phyloP scores from a whole-genome alignment of 2,888 invertebrate genomes.

The Mythimna vitellina region DNA sequence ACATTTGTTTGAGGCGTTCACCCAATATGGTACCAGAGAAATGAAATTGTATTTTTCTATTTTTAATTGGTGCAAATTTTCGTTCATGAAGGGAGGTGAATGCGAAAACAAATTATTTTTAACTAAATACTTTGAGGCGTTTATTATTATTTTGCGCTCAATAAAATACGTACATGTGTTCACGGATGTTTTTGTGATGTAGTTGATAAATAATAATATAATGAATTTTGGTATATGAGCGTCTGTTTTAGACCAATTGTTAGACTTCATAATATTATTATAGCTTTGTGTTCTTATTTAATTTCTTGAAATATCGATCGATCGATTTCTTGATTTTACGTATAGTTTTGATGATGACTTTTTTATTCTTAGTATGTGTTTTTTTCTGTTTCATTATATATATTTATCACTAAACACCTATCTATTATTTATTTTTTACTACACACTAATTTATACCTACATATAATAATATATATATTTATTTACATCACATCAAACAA shows the following conservation, averaged over 20 bases:
- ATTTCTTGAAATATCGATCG: background rate
- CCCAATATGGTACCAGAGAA: slow-evolving; percentile 85
- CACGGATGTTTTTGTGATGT: background rate
- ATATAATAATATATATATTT: too few relatives aligned
- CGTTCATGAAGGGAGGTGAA: slow-evolving; percentile 67
- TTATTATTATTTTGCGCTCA: slow-evolving; percentile 55
- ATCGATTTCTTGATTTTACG: too few relatives aligned
- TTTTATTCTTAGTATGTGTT: too few relatives aligned
- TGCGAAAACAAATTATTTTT: slow-evolving; percentile 72
- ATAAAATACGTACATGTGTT: background rate
- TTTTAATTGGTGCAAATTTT: slow-evolving; percentile 86
- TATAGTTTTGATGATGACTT: too few relatives aligned
- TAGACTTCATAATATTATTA: background rate
- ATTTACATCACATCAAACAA: too few relatives aligned
- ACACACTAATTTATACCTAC: too few relatives aligned
- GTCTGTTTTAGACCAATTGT: background rate
- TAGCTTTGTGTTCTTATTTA: background rate
- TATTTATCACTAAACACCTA: too few relatives aligned
- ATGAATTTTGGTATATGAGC: background rate
- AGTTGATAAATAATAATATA: background rate
- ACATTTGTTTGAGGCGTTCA: slow-evolving; percentile 89
- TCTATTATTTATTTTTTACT: too few relatives aligned
- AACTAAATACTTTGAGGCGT: slow-evolving; percentile 63
- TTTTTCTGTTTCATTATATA: too few relatives aligned
- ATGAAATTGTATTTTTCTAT: slow-evolving; percentile 85